Conservation (phyloP, 2,888 invertebrate genomes). For the Podabrus alpinus region DNA sequence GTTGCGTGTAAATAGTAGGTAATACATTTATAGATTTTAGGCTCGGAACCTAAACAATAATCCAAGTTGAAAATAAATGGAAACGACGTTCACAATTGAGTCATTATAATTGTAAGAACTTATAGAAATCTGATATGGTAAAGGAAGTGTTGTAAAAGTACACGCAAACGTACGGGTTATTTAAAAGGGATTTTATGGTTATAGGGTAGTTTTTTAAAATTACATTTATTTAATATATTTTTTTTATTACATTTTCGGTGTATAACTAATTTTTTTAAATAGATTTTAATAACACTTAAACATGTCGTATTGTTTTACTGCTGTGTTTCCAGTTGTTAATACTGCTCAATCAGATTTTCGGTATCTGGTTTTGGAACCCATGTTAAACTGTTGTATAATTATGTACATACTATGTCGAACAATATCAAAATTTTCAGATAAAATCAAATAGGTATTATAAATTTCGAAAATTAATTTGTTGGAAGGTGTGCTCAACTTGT, state of each 20-base stretch:
- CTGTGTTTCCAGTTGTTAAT: background rate
- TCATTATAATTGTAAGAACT: conserved; percentile 44
- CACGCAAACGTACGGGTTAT: conserved; percentile 27
- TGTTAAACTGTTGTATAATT: no score
- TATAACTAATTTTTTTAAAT: background rate
- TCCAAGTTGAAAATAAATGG: conserved; percentile 38
- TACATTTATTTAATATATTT: conserved; percentile 2
- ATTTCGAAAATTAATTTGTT: no score
- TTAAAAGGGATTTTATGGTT: conserved; percentile 4
- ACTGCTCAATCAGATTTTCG: no score
- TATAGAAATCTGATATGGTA: conserved; percentile 43
- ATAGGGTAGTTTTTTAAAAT: background rate
- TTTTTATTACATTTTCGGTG: background rate
- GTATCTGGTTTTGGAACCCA: no score
- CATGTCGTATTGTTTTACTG: background rate
- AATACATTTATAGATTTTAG: conserved; percentile 35
- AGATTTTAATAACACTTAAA: background rate
- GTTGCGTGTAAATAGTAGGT: conserved; percentile 32
- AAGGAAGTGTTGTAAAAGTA: conserved; percentile 23
- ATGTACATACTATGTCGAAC: no score
- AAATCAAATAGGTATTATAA: no score
- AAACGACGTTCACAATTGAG: conserved; percentile 50
- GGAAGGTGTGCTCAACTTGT: no score
- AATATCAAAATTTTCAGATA: no score
- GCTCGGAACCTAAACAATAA: conserved; percentile 37